Base-by-base conservation (phyloP, 2,797 vertebrate species). In the Pyrocephalus nanus region DNA sequence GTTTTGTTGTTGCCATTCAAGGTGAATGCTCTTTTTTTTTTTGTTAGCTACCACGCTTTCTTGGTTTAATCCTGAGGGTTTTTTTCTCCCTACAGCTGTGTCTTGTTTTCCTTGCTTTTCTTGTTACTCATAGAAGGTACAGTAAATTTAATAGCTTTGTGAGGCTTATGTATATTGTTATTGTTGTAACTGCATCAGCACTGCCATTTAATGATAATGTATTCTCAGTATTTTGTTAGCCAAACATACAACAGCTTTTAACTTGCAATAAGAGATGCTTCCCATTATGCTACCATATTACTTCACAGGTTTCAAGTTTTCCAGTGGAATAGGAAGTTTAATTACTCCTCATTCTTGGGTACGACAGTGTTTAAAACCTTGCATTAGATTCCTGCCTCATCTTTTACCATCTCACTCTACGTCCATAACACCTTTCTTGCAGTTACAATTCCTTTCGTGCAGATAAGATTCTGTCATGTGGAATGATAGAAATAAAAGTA, bases 401-500 rank as follows among this genome's bases (percentile, higher is more conserved):
- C 78, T 88, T 94, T 90, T 83, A 61, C 67, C 2, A 0, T 81
- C 92, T 81, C 42, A 27, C 13, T 76, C 58, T 61, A 34, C 76
- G 51, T 73, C 84, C 82, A 71, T 86, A 88, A 89, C 92, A 91
- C 13, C 72, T 69, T 65, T 65, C 48, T 77, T 61, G 75, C 72
- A 58, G 85, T 77, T 90, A 47, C 65, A 90, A 74, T 87, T 93
- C 61, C 38, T 79, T 83, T 83, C 1, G 13, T 88, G 87, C 42
- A 92, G 85, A 93, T 54, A 83, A 83, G 90, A 88, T 57, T 71
- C 29, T 64, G 67, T 53, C 75, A 74, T 53, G 45, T 83, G 61
- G 47, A 92, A 90, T 91, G 69, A 72, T 54, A 92, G 75, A 72
- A 92, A 91, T 88, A 88, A 95, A 94, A 94, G 89, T 93, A 94